Evolutionary conservation across 2,797 vertebrate genomes (phyloP).

Genomic region (Centroberyx gerrardi): DNA sequence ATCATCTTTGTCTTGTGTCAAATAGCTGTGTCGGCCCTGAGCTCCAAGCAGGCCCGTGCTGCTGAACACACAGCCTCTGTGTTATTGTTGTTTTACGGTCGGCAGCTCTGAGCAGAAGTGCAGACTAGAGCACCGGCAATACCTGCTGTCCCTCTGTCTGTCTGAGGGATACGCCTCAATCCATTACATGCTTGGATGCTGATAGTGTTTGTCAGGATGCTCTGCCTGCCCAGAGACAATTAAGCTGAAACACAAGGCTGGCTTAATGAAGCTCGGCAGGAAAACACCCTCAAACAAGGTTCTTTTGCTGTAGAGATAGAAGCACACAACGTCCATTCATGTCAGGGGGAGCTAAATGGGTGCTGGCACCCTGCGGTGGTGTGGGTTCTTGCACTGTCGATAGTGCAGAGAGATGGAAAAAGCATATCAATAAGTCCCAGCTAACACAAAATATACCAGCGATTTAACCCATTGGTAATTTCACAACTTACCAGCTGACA

Average conservation of each 20-base stretch:
- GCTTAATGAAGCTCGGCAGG: slow-evolving; percentile 79
- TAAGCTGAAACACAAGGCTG: slow-evolving; percentile 76
- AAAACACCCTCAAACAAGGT: slow-evolving; percentile 68
- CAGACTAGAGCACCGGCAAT: slow-evolving; percentile 29
- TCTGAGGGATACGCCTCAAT: slow-evolving; percentile 67
- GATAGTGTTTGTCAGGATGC: slow-evolving; percentile 80
- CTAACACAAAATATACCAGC: background rate
- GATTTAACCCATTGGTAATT: background rate
- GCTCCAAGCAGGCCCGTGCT: slow-evolving; percentile 33
- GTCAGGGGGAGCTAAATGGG: slow-evolving; percentile 46
- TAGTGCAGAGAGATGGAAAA: slow-evolving; percentile 3
- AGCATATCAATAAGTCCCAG: background rate
- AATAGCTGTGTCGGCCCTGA: slow-evolving; percentile 51
- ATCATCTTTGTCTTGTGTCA: slow-evolving; percentile 55
- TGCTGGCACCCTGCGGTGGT: slow-evolving; percentile 23
- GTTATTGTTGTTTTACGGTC: slow-evolving; percentile 54
- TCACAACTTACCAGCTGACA: background rate
- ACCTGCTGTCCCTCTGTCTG: slow-evolving; percentile 67
- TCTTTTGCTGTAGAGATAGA: slow-evolving; percentile 49
- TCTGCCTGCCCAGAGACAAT: slow-evolving; percentile 75
- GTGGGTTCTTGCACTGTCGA: slow-evolving; percentile 1
- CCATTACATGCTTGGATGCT: slow-evolving; percentile 78
- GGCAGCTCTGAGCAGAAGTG: slow-evolving; percentile 46
- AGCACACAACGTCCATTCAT: slow-evolving; percentile 46
- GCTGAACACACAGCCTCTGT: slow-evolving; percentile 30